These are phyloP conservation scores for Sus scrofa DNA, from an alignment of 2,113 vertebrate genomes.

Conservation along the genomic window T2T-Sscrofa CM000813.6:34263501-34264000, in stretches of 20 bases:
- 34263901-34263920: background rate
- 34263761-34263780: background rate
- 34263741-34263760: background rate
- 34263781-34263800: background rate
- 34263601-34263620: background rate
- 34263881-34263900: background rate
- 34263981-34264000: background rate
- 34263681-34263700: background rate
- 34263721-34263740: background rate
- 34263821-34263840: background rate
- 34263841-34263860: background rate
- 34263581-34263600: background rate
- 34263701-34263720: background rate
- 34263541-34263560: background rate
- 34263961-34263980: background rate
- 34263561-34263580: slow-evolving; percentile 18
- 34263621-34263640: background rate
- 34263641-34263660: background rate
- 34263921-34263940: background rate
- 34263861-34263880: slow-evolving; percentile 6
- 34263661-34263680: background rate
- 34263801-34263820: background rate
- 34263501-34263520: background rate
- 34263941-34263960: background rate
- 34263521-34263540: background rate